Base-by-base conservation (phyloP, 2,113 vertebrate species). In the Osmerus mordax region DNA sequence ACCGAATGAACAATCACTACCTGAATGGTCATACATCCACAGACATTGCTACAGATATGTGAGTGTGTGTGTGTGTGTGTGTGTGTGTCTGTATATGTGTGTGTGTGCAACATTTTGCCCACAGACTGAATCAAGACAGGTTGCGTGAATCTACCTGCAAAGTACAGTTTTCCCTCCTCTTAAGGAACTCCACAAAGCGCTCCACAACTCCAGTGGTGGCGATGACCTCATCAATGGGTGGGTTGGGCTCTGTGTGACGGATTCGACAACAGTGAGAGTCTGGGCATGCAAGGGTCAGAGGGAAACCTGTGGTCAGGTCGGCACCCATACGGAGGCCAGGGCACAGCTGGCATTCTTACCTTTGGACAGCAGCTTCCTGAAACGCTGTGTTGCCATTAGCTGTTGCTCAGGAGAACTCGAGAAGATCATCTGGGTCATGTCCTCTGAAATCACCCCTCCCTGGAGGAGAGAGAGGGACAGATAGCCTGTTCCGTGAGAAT, bases 391-490 rank as follows among this genome's bases (percentile, higher is more conserved):
- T 72, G 96, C 97, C 83, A 96, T 95, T 78, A 99, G 95, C 83
- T 99, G 97, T 69, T 98, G 96, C 75, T 98, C 97, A 71, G 96
- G 95, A 69, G 92, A 94, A 75, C 93, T 95, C 25, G 96, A 98
- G 90, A 98, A 98, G 87, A 99, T 99, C 96, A 98, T 98, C 84
- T 98, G 95, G 69, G 93, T 97, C 97, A 99, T 99, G 87, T 99
- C 97, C 52, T 95, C 93, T n/a, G 96, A 96, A 84, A 99, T 98
- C 66, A 95, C 94, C 41, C 91, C 94, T 75, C 88, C 85, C 92
- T 93, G 72, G 6, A 60, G 21, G 4, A 67, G 3, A n/a, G 15
- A 65, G 15, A 65, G 0, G 3, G 61, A 5, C 21, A 60, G 1
- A 47, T 41, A 41, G 36, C 36, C 36, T 8, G 36, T 41, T 41